These are phyloP conservation scores for Phoxinus phoxinus DNA, from an alignment of 2,113 vertebrate genomes.

Conservation along the genomic window DNA sequence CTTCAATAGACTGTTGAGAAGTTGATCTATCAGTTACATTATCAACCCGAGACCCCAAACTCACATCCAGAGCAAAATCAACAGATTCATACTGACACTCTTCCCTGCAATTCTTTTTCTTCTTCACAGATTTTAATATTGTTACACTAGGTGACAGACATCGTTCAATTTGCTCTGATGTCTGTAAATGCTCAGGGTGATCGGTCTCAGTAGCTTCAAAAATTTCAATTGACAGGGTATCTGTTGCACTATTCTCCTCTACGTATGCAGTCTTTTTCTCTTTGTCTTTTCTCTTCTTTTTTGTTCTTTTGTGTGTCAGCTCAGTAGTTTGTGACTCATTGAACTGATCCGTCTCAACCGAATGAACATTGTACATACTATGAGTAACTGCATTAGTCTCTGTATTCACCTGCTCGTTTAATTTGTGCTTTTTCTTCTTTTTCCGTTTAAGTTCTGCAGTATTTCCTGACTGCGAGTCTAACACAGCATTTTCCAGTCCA, in stretches of 20 bases:
- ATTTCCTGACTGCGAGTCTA: background rate
- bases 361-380: background rate
- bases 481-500: background rate
- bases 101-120: constrained; percentile 36
- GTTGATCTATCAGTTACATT: background rate
- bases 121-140: constrained; percentile 8
- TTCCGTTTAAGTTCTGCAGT: background rate
- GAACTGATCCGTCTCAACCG: background rate
- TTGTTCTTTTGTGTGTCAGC: background rate
- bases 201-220: background rate
- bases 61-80: background rate
- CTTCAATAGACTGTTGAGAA: background rate
- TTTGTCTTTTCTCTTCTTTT: constrained; percentile 35
- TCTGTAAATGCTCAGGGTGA: background rate
- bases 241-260: background rate
- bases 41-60: background rate
- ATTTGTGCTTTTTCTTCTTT: constrained; percentile 3
- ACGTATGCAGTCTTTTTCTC: background rate
- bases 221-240: background rate
- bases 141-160: background rate
- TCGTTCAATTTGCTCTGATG: background rate
- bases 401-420: background rate
- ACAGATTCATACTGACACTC: background rate
- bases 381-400: background rate
- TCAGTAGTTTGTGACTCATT: background rate